These are phyloP conservation scores for Chrysogorgia sp. DNA, from an alignment of 92 coral and sea anemone genomes.

Conservation along the genomic window DNA sequence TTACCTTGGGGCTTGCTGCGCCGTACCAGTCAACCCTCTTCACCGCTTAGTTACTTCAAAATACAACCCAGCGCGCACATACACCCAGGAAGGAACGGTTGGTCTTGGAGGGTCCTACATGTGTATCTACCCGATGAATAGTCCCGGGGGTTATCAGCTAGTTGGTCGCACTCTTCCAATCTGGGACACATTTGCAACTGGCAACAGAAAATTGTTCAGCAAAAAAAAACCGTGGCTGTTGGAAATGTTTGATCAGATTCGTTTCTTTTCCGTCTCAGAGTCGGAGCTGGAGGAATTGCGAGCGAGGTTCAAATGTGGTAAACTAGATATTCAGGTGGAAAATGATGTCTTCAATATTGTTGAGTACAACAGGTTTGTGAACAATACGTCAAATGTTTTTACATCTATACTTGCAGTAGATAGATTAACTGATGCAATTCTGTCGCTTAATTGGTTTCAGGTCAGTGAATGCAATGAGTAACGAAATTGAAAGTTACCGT, in stretches of 20 bases:
- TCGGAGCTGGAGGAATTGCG: constrained; percentile 56
- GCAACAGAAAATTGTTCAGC: constrained; percentile 53
- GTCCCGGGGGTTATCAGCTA: constrained; percentile 74
- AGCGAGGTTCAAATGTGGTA: constrained; percentile 41
- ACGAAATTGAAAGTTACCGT: constrained; percentile 29
- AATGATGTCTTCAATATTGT: constrained; percentile 47
- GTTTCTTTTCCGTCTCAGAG: constrained; percentile 59
- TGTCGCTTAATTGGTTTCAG: background rate
- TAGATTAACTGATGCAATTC: background rate
- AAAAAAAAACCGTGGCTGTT: constrained; percentile 63
- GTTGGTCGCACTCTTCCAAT: constrained; percentile 67
- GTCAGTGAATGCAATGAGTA: constrained; percentile 24
- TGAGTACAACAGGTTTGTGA: constrained; percentile 53
- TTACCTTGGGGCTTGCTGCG: constrained; percentile 70
- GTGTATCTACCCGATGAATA: constrained; percentile 72
- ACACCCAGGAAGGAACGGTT: constrained; percentile 70
- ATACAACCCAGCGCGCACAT: constrained; percentile 74
- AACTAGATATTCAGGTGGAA: constrained; percentile 47
- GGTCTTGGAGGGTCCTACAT: constrained; percentile 73
- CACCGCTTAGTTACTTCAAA: constrained; percentile 64
- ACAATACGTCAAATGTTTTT: background rate
- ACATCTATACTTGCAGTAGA: background rate
- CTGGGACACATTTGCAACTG: constrained; percentile 64
- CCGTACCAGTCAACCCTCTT: constrained; percentile 67
- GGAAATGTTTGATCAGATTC: constrained; percentile 70